A percentile compares a stretch with the other conserved stretches of the same genome.
phyloP scores from a whole-genome alignment of 2,888 invertebrate species.

The Drosophila koepferae region DNA sequence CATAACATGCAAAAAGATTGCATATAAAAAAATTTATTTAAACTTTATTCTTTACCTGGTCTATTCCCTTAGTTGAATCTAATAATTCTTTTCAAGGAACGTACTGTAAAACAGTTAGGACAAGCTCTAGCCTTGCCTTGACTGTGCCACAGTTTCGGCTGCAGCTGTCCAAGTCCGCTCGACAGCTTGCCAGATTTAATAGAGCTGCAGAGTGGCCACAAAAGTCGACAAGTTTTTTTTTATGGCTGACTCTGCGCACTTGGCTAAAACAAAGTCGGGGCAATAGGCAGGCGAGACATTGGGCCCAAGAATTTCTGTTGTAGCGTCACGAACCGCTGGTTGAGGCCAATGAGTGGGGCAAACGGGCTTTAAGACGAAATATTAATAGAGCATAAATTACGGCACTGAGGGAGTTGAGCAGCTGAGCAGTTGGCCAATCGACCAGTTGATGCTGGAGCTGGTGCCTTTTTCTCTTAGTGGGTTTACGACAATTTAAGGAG shows the following conservation, averaged over 20 bases:
- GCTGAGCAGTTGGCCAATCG: constrained; percentile 18
- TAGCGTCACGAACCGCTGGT: constrained; percentile 30
- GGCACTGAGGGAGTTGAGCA: constrained; percentile 32
- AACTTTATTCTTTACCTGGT: too few species aligned
- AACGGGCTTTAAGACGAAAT: constrained; percentile 62
- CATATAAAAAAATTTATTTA: too few species aligned
- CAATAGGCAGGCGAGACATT: constrained; percentile 12
- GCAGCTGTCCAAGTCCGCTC: not conserved
- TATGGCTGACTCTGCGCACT: constrained; percentile 33
- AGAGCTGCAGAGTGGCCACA: constrained; percentile 11
- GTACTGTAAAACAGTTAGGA: not conserved
- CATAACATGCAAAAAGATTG: too few species aligned
- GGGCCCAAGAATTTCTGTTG: constrained; percentile 28
- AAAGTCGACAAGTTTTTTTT: constrained; percentile 26
- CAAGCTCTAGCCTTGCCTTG: not conserved
- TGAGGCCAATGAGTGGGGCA: constrained; percentile 15
- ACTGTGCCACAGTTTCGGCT: not conserved
- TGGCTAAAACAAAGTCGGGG: constrained; percentile 45
- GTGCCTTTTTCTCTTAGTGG: constrained; percentile 29
- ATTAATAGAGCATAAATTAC: constrained; percentile 82
- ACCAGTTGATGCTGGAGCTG: constrained; percentile 21
- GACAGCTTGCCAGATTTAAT: constrained; percentile 30
- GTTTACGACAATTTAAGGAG: constrained; percentile 77
- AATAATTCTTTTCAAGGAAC: not conserved
- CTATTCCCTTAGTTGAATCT: not conserved